phyloP scores from a whole-genome alignment of 2,797 vertebrate species.

The Notolepis coatsorum region DNA sequence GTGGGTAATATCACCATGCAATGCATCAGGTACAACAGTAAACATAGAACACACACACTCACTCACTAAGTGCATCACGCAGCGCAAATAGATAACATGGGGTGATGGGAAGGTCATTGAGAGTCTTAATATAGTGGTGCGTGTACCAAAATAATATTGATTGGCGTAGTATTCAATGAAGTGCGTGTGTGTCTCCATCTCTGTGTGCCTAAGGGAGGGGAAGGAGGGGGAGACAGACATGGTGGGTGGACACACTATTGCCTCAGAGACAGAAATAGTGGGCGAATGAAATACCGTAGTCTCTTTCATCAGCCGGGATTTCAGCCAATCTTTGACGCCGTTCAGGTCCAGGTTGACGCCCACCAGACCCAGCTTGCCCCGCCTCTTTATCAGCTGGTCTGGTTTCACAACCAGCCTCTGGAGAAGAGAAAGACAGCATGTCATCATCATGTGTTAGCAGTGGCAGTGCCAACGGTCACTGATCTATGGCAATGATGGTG shows the following conservation, averaged over 20 bases:
- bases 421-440: neutral
- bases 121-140: neutral
- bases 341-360: conserved; percentile 91
- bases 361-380: conserved; percentile 95
- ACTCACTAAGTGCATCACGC: conserved; percentile 15
- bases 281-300: conserved; percentile 81
- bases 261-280: neutral
- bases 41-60: neutral
- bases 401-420: conserved; percentile 96
- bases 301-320: conserved; percentile 87
- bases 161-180: conserved; percentile 17
- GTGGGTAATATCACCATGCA: neutral
- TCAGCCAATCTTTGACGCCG: conserved; percentile 92
- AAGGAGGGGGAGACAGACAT: neutral
- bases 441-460: conserved; percentile 1
- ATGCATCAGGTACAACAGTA: neutral
- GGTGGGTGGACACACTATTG: conserved; percentile 8
- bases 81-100: neutral
- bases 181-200: conserved; percentile 2
- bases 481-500: neutral
- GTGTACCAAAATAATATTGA: conserved; percentile 36
- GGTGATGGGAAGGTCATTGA: conserved; percentile 39
- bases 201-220: neutral
- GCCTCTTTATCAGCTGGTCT: conserved; percentile 96
- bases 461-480: neutral